Evolutionary conservation across 2,888 invertebrate species (phyloP).

Genomic region (Microctonus hyperodae): DNA sequence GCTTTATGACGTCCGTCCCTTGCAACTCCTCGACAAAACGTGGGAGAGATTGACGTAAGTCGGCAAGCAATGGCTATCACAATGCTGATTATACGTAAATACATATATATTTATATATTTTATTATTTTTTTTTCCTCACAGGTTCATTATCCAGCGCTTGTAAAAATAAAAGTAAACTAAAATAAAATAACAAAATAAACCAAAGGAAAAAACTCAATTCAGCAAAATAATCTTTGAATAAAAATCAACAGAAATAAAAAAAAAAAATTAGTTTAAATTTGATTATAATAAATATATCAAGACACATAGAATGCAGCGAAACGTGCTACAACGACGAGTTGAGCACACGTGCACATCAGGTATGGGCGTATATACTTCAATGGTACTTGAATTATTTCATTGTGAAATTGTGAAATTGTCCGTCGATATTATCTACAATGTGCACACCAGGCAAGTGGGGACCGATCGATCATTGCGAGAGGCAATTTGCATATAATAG

Average conservation of each 20-base stretch:
- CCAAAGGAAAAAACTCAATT: not conserved
- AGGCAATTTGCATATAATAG: constrained; percentile 16
- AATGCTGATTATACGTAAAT: not conserved
- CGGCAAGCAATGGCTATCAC: not conserved
- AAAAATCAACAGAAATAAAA: no score
- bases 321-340: constrained; percentile 38
- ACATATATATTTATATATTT: constrained; percentile 1
- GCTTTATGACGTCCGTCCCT: not conserved
- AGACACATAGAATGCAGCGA: constrained; percentile 40
- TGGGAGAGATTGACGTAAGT: constrained; percentile 34
- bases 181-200: no score
- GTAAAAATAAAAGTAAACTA: constrained; percentile 8
- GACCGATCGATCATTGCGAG: constrained; percentile 9
- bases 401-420: constrained; percentile 14
- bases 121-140: constrained; percentile 36
- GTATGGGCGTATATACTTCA: constrained; percentile 38
- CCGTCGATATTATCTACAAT: constrained; percentile 10
- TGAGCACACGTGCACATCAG: constrained; percentile 41
- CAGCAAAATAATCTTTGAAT: constrained; percentile 4
- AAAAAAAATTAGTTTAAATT: no score
- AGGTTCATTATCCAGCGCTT: constrained; percentile 36
- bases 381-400: constrained; percentile 21
- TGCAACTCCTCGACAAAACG: not conserved
- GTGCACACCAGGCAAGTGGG: constrained; percentile 13
- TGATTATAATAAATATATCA: no score